phyloP scores from a whole-genome alignment of 2,888 invertebrate genomes.

The Anthophora plumipes region DNA sequence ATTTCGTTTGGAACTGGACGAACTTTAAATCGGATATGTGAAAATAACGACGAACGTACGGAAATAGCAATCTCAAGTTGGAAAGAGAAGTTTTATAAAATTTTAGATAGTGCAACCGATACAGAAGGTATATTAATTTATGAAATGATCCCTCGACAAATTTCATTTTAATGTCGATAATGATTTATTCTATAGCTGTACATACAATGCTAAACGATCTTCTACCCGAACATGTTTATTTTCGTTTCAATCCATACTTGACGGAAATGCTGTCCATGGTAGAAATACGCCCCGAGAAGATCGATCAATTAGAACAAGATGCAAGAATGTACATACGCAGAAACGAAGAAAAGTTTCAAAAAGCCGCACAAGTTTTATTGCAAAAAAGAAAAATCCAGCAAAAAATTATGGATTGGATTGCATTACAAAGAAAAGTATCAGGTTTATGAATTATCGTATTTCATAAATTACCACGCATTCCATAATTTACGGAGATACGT shows the following conservation, averaged over 20 bases:
- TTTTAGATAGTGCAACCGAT: slow-evolving; percentile 94
- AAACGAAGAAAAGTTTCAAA: slow-evolving; percentile 91
- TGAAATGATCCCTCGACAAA: not conserved
- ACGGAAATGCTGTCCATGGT: slow-evolving; percentile 92
- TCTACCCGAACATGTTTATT: slow-evolving; percentile 90
- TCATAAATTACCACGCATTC: slow-evolving; percentile 42
- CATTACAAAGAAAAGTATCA: slow-evolving; percentile 81
- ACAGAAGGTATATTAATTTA: slow-evolving; percentile 88
- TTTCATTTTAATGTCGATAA: not conserved
- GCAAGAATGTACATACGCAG: slow-evolving; percentile 92
- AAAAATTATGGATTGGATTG: slow-evolving; percentile 85
- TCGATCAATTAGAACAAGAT: slow-evolving; percentile 90
- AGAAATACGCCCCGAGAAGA: slow-evolving; percentile 90
- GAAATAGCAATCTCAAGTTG: slow-evolving; percentile 86
- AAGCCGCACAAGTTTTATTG: slow-evolving; percentile 86
- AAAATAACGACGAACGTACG: slow-evolving; percentile 71
- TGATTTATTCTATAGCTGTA: slow-evolving; percentile 86
- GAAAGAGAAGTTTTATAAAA: slow-evolving; percentile 92
- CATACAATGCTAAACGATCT: slow-evolving; percentile 91
- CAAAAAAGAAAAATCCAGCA: slow-evolving; percentile 83
- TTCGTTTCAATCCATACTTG: slow-evolving; percentile 94
- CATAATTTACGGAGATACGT: slow-evolving; percentile 13
- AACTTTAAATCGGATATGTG: slow-evolving; percentile 81
- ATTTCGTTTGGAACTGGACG: slow-evolving; percentile 94
- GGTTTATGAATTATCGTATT: slow-evolving; percentile 69